A percentile compares a stretch with the other conserved stretches of the same genome.
These are phyloP conservation scores for Planococcus citri DNA, from an alignment of 1,140 invertebrate genomes.

Conservation along the genomic window DNA sequence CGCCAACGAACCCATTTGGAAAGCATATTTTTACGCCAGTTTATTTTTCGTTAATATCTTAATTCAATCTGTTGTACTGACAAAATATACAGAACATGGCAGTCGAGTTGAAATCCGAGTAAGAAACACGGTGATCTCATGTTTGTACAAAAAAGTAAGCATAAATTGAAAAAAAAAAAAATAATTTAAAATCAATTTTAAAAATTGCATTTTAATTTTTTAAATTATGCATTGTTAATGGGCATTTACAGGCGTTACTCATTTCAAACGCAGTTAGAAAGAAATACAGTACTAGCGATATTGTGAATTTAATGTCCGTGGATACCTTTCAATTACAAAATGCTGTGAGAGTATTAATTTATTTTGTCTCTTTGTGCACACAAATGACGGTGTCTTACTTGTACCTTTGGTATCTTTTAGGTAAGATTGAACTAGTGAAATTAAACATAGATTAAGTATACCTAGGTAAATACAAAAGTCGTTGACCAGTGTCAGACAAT, in stretches of 20 bases:
- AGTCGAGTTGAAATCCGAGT: neutral
- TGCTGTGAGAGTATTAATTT: constrained; percentile 77
- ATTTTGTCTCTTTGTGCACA: constrained; percentile 91
- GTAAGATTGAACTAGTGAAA: too few species aligned
- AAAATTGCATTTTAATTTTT: neutral
- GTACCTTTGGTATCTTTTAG: constrained; percentile 75
- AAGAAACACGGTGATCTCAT: neutral
- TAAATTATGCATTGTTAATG: too few species aligned
- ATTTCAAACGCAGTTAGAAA: constrained; percentile 66
- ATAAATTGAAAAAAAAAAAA: neutral
- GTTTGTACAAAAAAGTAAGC: neutral
- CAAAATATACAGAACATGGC: neutral
- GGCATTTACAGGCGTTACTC: constrained; percentile 41
- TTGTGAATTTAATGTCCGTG: constrained; percentile 87
- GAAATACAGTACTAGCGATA: constrained; percentile 78
- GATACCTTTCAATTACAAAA: constrained; percentile 76
- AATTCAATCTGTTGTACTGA: neutral
- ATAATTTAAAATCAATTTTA: neutral
- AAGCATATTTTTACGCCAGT: neutral
- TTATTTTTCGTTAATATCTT: neutral
- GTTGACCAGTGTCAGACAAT: too few species aligned
- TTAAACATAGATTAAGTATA: neutral
- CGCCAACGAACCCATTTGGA: neutral
- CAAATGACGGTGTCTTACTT: constrained; percentile 80
- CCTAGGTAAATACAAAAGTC: too few species aligned